Percentiles rank a stretch among this genome's conserved stretches.
Evolutionary conservation across 2,888 invertebrate genomes (phyloP).

Genomic region (Pegoplata infirma): DNA sequence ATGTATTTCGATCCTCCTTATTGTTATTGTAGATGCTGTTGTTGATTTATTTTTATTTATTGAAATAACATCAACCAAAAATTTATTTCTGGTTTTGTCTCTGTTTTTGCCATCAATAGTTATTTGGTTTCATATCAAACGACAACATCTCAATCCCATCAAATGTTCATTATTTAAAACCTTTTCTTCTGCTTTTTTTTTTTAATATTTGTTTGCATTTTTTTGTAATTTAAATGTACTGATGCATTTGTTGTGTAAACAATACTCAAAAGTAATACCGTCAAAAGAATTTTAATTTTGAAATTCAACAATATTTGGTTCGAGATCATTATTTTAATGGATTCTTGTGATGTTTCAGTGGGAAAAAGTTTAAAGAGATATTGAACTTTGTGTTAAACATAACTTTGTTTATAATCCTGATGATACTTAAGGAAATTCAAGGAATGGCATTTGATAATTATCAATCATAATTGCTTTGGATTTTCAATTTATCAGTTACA

Average conservation of each 20-base stretch:
- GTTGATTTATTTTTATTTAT: constrained; percentile 26
- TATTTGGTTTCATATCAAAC: constrained; percentile 13
- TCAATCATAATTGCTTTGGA: no score
- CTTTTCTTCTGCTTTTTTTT: neutral
- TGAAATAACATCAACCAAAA: constrained; percentile 25
- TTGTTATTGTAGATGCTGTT: neutral
- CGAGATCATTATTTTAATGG: neutral
- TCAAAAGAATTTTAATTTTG: constrained; percentile 43
- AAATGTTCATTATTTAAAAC: constrained; percentile 17
- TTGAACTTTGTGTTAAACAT: no score
- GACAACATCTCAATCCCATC: neutral
- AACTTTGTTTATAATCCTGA: no score
- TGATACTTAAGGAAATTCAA: no score
- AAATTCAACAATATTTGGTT: constrained; percentile 25
- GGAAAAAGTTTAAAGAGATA: neutral
- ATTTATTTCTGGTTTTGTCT: constrained; percentile 7
- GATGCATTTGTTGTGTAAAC: constrained; percentile 62
- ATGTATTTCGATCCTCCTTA: no score
- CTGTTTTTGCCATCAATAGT: constrained; percentile 24
- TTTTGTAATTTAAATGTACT: constrained; percentile 25
- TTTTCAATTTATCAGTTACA: no score
- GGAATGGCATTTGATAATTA: no score
- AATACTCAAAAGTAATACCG: constrained; percentile 27
- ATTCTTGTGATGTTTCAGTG: neutral
- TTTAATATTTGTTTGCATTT: constrained; percentile 30